These are phyloP conservation scores for Tyria jacobaeae DNA, from an alignment of 2,888 invertebrate species.

Conservation along the genomic window DNA sequence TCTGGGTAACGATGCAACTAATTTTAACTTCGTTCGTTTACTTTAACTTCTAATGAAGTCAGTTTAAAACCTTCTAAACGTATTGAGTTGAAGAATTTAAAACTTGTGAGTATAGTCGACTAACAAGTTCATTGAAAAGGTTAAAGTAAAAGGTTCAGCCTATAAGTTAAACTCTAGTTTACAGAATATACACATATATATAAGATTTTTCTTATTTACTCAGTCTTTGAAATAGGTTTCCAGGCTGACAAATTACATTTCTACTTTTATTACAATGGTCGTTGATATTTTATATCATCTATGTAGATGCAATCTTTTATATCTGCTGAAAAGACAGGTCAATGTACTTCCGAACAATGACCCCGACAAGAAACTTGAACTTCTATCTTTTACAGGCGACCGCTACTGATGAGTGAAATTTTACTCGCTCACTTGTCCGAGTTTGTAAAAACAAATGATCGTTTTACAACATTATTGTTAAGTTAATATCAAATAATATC, in stretches of 20 bases:
- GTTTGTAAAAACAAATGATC: slow-evolving; percentile 16
- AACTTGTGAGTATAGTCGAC: slow-evolving; percentile 28
- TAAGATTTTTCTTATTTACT: not conserved
- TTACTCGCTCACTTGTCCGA: slow-evolving; percentile 17
- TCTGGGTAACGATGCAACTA: slow-evolving; percentile 20
- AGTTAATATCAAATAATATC: slow-evolving; percentile 28
- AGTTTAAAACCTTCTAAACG: slow-evolving; percentile 27
- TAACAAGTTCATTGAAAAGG: not conserved
- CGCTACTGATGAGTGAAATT: not conserved
- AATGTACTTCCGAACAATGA: slow-evolving; percentile 23
- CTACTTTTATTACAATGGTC: slow-evolving; percentile 18
- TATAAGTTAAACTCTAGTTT: not conserved
- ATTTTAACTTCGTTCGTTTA: slow-evolving; percentile 39
- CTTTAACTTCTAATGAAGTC: no score
- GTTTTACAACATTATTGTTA: slow-evolving; percentile 30
- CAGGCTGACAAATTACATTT: slow-evolving; percentile 16
- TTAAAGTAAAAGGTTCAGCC: not conserved
- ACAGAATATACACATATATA: no score
- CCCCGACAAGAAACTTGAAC: slow-evolving; percentile 17
- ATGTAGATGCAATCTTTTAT: slow-evolving; percentile 10
- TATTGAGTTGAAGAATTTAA: slow-evolving; percentile 38
- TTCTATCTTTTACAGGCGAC: not conserved
- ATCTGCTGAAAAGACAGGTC: slow-evolving; percentile 14
- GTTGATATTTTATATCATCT: slow-evolving; percentile 21
- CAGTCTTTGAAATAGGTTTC: slow-evolving; percentile 4